phyloP scores from a whole-genome alignment of 2,888 invertebrate genomes.

The Amphipyra berbera region DNA sequence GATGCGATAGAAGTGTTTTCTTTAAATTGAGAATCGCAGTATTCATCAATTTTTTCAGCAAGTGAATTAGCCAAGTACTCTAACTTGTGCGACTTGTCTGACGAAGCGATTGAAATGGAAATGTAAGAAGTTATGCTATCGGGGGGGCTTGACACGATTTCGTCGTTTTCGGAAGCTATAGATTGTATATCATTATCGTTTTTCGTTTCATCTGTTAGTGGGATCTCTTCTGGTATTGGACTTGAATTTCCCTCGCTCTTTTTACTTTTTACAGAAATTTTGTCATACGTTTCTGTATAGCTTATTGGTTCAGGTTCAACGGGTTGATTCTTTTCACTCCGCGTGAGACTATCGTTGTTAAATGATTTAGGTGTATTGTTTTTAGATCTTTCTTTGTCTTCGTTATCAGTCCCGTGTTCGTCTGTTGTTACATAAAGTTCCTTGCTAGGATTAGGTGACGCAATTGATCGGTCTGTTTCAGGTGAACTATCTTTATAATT shows the following conservation, averaged over 20 bases:
- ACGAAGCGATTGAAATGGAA: slow-evolving; percentile 87
- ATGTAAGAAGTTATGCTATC: slow-evolving; percentile 88
- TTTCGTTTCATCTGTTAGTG: slow-evolving; percentile 56
- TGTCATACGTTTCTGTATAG: slow-evolving; percentile 69
- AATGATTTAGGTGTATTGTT: slow-evolving; percentile 86
- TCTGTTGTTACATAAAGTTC: slow-evolving; percentile 82
- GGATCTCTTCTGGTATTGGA: slow-evolving; percentile 44
- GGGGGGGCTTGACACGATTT: slow-evolving; percentile 84
- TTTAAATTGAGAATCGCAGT: slow-evolving; percentile 85
- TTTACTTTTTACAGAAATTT: slow-evolving; percentile 73
- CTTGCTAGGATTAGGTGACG: slow-evolving; percentile 77
- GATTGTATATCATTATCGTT: slow-evolving; percentile 77
- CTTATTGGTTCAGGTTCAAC: slow-evolving; percentile 61
- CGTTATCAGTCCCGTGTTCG: slow-evolving; percentile 80
- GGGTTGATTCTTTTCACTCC: slow-evolving; percentile 77
- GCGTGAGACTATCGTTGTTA: slow-evolving; percentile 83
- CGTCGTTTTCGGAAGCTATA: slow-evolving; percentile 85
- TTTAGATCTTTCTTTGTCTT: slow-evolving; percentile 77
- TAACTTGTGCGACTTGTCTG: slow-evolving; percentile 86
- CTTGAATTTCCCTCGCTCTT: slow-evolving; percentile 62
- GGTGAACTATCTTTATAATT: slow-evolving; percentile 86
- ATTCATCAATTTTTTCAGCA: slow-evolving; percentile 88
- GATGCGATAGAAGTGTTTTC: slow-evolving; percentile 76
- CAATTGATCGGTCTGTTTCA: slow-evolving; percentile 81
- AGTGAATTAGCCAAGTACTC: slow-evolving; percentile 87